Base-by-base conservation (phyloP, 2,797 vertebrate species). In the Etheostoma perlongum region DNA sequence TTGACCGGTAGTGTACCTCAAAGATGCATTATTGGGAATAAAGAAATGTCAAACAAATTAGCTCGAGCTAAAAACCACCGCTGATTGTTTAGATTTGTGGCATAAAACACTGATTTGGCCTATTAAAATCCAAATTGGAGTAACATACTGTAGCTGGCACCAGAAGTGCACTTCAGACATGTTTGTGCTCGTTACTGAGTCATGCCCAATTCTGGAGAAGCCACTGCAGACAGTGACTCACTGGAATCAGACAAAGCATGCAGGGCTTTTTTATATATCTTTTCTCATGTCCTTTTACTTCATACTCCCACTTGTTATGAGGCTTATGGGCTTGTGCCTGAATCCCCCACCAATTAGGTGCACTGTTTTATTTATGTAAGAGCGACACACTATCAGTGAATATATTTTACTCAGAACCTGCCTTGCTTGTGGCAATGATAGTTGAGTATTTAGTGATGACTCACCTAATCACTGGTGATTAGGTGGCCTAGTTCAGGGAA, bases 211-310 rank as follows among this genome's bases (percentile, higher is more conserved):
- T 60, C 63, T 70, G 80, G 72, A 83, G 76, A 83, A 79, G 83
- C 81, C 54, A 8, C 51, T 71, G 72, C 68, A 89, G 89, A 91
- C 88, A 44, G 85, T 92, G 91, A 91, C 89, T 93, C 91, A 92
- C 79, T 16, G 65, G 71, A 85, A 91, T 91, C 89, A 91, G 86
- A 89, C 83, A 0, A 84, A 78, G 87, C 89, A 87, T 83, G 83
- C 78, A 79, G 90, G 67, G 78, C 27, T 19, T 75, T 84, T 40
- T 79, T 53, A 9, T 77, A 18, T 75, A 36, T 81, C 18, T 80
- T 65, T 77, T 76, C 78, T 66, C 1, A 0, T 77, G 80, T 84
- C 72, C 59, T 65, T 67, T 57, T 15, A 9, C 67, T 68, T 77
- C 54, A 23, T 68, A 73, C 83, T 67, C 88, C 87, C 72, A 90